These are phyloP conservation scores for Eretmochelys imbricata DNA, from an alignment of 2,113 vertebrate species.

Conservation along the genomic window DNA sequence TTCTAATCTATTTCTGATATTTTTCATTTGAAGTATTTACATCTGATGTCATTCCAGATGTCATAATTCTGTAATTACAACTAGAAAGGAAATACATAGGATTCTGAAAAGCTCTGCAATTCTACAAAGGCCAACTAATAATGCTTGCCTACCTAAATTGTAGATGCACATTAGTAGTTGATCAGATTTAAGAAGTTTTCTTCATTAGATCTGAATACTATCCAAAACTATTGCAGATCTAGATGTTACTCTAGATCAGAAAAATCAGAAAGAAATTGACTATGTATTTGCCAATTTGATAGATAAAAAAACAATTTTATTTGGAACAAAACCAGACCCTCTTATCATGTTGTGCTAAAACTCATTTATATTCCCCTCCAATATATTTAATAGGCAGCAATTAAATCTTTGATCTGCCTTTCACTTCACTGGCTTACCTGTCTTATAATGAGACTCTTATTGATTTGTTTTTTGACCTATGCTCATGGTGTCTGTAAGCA, in stretches of 20 bases:
- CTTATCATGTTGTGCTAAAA: background rate
- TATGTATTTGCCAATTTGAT: background rate
- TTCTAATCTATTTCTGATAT: conserved; percentile 32
- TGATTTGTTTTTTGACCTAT: fast-evolving
- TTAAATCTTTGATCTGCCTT: background rate
- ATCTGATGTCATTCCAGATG: background rate
- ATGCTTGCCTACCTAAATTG: background rate
- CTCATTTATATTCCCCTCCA: background rate
- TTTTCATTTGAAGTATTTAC: conserved; percentile 40
- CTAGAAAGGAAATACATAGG: background rate
- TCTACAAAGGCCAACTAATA: conserved; percentile 11
- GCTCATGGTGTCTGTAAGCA: background rate
- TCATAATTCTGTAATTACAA: conserved; percentile 9
- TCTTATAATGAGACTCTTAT: background rate
- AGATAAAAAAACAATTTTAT: background rate
- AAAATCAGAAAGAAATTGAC: background rate
- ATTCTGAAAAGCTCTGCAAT: background rate
- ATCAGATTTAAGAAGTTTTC: conserved; percentile 18
- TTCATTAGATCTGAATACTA: background rate
- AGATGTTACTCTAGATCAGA: background rate
- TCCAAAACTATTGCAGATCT: conserved; percentile 6
- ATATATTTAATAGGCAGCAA: background rate
- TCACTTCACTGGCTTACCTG: background rate
- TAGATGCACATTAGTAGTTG: conserved; percentile 11
- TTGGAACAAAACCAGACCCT: background rate